Percentiles rank a stretch among this genome's conserved stretches.
These are phyloP conservation scores for Cynocephalus volans DNA, from an alignment of 2,113 vertebrate genomes.

Conservation along the genomic window DNA sequence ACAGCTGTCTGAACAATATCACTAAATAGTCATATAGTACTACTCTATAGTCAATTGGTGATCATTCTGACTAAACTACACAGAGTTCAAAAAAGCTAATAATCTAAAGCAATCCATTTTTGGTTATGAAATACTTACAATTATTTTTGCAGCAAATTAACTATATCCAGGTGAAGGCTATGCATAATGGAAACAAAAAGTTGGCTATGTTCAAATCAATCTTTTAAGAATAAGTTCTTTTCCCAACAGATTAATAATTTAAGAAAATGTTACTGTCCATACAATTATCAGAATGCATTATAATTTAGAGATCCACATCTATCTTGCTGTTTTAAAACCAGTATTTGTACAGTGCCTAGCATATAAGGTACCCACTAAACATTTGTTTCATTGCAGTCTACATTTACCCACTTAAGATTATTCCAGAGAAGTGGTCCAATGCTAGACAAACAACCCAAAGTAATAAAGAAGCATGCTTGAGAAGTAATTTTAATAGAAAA, in stretches of 20 bases:
- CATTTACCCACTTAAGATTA: not conserved
- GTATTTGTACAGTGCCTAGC: not conserved
- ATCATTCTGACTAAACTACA: not conserved
- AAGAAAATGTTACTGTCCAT: not conserved
- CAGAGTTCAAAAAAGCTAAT: constrained; percentile 41
- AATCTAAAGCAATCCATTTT: constrained; percentile 50
- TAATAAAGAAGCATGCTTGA: constrained; percentile 26
- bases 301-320: not conserved
- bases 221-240: constrained; percentile 24
- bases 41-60: not conserved
- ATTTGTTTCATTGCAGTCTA: not conserved
- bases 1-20: not conserved
- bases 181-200: constrained; percentile 45
- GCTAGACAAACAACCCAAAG: constrained; percentile 3
- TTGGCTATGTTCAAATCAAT: constrained; percentile 28
- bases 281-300: not conserved
- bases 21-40: not conserved
- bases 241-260: not conserved
- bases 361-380: not conserved
- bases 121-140: constrained; percentile 68
- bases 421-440: not conserved
- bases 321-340: not conserved
- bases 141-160: constrained; percentile 60
- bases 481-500: constrained; percentile 31
- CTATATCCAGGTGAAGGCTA: constrained; percentile 59